Conservation (phyloP, 2,113 vertebrate genomes). For the Marmota monax region DNA sequence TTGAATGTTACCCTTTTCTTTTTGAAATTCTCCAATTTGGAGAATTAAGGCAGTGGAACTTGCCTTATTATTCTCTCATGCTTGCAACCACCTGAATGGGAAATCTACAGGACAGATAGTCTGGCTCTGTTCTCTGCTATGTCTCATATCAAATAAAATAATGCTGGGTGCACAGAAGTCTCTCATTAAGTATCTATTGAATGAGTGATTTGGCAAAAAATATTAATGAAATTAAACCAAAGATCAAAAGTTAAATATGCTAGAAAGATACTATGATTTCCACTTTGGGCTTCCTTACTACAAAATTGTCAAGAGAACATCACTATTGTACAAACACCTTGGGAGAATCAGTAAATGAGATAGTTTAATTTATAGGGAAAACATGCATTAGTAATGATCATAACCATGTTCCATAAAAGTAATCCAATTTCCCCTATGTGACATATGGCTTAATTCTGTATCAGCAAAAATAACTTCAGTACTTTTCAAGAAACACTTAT, state of each 20-base stretch:
- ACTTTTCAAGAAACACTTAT: background rate
- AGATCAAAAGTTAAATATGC: fast-evolving
- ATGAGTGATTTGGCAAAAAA: background rate
- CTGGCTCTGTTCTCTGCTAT: background rate
- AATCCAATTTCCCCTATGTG: background rate
- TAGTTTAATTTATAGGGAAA: background rate
- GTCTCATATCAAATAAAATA: background rate
- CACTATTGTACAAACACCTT: background rate
- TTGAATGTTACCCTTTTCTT: background rate
- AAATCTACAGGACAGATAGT: background rate
- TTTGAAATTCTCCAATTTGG: background rate
- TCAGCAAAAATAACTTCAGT: background rate
- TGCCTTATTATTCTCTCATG: fast-evolving
- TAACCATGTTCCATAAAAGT: background rate
- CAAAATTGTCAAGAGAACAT: background rate
- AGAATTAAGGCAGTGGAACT: too few species aligned
- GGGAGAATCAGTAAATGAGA: background rate
- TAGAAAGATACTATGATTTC: background rate
- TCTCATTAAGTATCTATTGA: background rate
- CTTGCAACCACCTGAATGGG: background rate
- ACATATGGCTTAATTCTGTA: background rate
- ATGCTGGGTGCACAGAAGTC: background rate
- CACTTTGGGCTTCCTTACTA: background rate
- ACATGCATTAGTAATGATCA: background rate
- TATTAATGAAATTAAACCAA: background rate